phyloP scores from a whole-genome alignment of 92 coral and sea anemone genomes.

The Anthopleura xanthogrammica region DNA sequence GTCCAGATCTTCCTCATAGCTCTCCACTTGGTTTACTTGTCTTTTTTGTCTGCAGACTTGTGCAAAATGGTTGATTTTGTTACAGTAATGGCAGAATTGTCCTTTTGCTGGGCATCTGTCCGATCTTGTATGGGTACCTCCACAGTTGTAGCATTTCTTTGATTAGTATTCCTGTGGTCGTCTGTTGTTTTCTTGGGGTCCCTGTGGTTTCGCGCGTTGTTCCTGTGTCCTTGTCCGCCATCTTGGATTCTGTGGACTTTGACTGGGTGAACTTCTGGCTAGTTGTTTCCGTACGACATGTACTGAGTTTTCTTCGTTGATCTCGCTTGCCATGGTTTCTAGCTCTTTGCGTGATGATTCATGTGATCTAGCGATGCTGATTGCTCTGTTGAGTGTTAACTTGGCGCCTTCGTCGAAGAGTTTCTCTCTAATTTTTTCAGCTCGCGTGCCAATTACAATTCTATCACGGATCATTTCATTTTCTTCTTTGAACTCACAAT shows the following conservation, averaged over 20 bases:
- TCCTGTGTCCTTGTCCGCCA: constrained; percentile 21
- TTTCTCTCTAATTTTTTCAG: no score
- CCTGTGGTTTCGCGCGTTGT: constrained; percentile 16
- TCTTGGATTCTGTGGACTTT: constrained; percentile 15
- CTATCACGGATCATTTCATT: no score
- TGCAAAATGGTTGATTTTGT: constrained; percentile 37
- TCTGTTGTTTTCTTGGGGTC: constrained; percentile 12
- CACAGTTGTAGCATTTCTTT: constrained; percentile 48
- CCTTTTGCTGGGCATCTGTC: constrained; percentile 51
- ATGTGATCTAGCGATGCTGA: no score
- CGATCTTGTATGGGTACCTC: constrained; percentile 42
- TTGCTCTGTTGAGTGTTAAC: no score
- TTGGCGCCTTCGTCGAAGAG: no score
- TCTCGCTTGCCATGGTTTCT: no score
- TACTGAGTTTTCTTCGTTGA: no score
- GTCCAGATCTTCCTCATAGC: constrained; percentile 10
- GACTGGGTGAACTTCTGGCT: not conserved
- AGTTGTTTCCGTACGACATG: not conserved
- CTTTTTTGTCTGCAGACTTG: constrained; percentile 30
- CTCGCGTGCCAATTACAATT: no score
- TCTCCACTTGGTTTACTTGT: not conserved
- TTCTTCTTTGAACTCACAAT: no score
- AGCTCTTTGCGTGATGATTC: no score
- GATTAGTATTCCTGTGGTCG: constrained; percentile 18
- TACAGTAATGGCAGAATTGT: constrained; percentile 38